Conservation (phyloP, 2,888 invertebrate species). For the Eudiplozoon nipponicum region DNA sequence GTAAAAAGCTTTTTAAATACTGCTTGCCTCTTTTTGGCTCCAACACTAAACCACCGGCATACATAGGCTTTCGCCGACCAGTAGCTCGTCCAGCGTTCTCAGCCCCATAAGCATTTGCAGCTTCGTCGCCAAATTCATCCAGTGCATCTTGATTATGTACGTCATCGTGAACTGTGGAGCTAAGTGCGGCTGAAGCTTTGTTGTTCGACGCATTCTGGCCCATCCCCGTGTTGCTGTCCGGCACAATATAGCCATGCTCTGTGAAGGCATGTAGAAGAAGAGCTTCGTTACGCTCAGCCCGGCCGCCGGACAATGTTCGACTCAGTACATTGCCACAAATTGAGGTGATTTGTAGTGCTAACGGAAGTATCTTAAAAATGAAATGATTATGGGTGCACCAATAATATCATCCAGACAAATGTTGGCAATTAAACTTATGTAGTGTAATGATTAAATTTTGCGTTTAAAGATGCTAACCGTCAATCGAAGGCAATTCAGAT, state of each 20-base stretch:
- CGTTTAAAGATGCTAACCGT: no score
- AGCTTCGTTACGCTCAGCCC: constrained; percentile 81
- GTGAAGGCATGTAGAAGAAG: constrained; percentile 71
- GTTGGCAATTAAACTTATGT: no score
- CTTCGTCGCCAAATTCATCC: constrained; percentile 4
- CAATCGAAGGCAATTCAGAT: no score
- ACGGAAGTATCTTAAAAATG: constrained; percentile 34
- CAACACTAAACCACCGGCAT: constrained; percentile 58
- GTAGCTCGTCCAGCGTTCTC: constrained; percentile 18
- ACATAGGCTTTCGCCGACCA: constrained; percentile 38
- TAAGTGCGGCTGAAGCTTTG: no score
- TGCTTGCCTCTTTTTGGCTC: constrained; percentile 60
- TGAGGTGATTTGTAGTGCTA: constrained; percentile 73
- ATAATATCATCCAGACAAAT: no score
- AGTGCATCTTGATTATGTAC: not conserved
- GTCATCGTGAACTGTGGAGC: not conserved
- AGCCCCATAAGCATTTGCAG: constrained; percentile 20
- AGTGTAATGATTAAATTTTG: no score
- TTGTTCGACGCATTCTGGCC: no score
- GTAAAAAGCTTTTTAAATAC: no score
- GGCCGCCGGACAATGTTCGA: constrained; percentile 56
- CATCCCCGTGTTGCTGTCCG: constrained; percentile 40
- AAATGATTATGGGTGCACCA: not conserved
- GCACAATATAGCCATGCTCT: constrained; percentile 60
- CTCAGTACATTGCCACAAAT: constrained; percentile 52